Conservation (phyloP, 2,113 vertebrate genomes). For the Perca fluviatilis region DNA sequence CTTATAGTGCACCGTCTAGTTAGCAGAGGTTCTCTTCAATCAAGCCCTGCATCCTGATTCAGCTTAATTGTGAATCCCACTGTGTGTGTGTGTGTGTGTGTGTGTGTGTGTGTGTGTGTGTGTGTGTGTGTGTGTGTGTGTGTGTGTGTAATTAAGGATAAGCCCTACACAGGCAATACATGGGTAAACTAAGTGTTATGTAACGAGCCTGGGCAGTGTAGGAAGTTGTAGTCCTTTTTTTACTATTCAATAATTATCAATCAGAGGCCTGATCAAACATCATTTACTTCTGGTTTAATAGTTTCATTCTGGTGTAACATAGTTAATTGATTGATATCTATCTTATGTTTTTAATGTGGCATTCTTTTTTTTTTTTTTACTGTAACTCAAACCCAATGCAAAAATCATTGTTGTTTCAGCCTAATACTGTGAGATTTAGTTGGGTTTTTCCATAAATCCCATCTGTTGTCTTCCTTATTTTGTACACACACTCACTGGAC, state of each 20-base stretch:
- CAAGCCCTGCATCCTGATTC: conserved; percentile 73
- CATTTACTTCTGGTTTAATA: neutral
- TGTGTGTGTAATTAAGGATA: conserved; percentile 63
- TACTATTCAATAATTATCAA: conserved; percentile 27
- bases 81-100: conserved; percentile 40
- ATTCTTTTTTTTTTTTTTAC: neutral
- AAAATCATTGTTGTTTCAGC: neutral
- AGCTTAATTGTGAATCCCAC: conserved; percentile 82
- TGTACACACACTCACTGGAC: neutral
- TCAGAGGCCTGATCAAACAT: conserved; percentile 24
- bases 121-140: conserved; percentile 42
- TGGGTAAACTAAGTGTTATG: conserved; percentile 47
- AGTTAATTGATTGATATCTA: neutral
- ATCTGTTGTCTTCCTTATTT: neutral
- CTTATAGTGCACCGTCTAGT: conserved; percentile 49
- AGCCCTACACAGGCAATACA: conserved; percentile 61
- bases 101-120: conserved; percentile 41
- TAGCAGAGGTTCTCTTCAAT: conserved; percentile 45
- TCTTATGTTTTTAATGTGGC: neutral
- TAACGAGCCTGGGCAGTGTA: conserved; percentile 51
- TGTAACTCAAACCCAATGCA: neutral
- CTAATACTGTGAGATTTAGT: neutral
- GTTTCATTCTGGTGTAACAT: neutral
- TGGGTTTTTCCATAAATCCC: conserved; percentile 4
- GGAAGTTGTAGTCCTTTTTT: conserved; percentile 39